Evolutionary conservation across 2,113 vertebrate species (phyloP).

Genomic region (Leptosomus discolor): DNA sequence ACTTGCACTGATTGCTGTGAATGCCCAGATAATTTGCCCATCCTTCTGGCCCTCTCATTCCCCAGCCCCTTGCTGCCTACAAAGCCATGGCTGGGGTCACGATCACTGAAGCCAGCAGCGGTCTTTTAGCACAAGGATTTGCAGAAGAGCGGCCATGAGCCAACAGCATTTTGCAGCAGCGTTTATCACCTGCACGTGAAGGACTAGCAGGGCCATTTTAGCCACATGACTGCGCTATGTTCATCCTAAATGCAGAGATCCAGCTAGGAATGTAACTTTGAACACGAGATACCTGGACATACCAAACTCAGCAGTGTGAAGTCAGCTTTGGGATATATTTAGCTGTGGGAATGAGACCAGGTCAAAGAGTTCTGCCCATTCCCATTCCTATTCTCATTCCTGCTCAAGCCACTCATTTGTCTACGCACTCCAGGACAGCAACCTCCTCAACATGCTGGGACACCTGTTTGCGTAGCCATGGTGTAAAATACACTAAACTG

Average conservation of each 20-base stretch:
- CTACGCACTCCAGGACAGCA: background rate
- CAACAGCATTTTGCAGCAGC: background rate
- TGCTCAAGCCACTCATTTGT: background rate
- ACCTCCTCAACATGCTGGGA: background rate
- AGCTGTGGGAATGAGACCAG: background rate
- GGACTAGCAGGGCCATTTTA: background rate
- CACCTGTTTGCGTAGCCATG: background rate
- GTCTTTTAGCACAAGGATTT: background rate
- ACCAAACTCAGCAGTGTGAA: background rate
- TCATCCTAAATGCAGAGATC: background rate
- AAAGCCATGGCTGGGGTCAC: background rate
- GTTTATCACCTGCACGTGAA: background rate
- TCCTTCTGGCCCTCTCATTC: background rate
- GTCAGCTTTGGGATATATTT: background rate
- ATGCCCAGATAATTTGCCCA: background rate
- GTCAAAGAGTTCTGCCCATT: background rate
- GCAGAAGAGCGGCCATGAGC: background rate
- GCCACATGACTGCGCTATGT: background rate
- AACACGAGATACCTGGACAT: background rate
- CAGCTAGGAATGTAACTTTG: background rate
- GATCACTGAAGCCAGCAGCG: background rate
- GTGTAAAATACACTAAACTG: background rate
- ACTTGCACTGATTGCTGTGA: background rate
- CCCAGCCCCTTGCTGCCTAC: background rate
- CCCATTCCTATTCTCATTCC: background rate